Base-by-base conservation (phyloP, 2,888 invertebrate genomes). In the Nymphalis urticae region DNA sequence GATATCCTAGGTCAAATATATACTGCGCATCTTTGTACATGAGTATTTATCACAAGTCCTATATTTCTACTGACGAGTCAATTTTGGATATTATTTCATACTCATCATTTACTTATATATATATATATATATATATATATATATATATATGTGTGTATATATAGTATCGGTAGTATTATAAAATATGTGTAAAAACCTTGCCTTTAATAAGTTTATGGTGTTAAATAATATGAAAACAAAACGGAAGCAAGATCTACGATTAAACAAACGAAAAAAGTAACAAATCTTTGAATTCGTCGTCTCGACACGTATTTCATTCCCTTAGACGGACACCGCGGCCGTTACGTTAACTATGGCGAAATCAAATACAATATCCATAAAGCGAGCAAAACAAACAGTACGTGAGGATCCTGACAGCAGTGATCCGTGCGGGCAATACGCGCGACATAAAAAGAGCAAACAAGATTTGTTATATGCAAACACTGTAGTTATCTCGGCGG, bases 401-500 rank as follows among this genome's bases (percentile, higher is more conserved):
- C 89, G 90, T 89, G 91, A 88, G 87, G 84, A 79, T 79, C 72
- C 76, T 75, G 79, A 77, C 76, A 77, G 80, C 79, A 80, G 82
- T 81, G 84, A 88, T 87, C 85, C 83, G 80, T 81, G 79, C 81
- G 80, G 82, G 79, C 80, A 80, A 85, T 84, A 83, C 79, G 82
- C 79, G 81, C 81, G 82, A 83, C 85, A 88, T 85, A 85, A 87
- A 86, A 79, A 83, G 83, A 80, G 84, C 84, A 89, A 91, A 89
- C 85, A 89, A 79, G 85, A 88, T 89, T 89, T 90, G 86, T 88
- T 85, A 82, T 77, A 81, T 79, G 80, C 89, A 90, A 91, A 92
- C 86, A 89, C 71, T 79, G 81, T 82, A 81, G 83, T 87, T 87
- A 86, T 89, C 85, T 85, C 77, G 76, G 78, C 79, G 81, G 82